Evolutionary conservation across 2,888 invertebrate species (phyloP).

Genomic region (Boloria euphrosyne): DNA sequence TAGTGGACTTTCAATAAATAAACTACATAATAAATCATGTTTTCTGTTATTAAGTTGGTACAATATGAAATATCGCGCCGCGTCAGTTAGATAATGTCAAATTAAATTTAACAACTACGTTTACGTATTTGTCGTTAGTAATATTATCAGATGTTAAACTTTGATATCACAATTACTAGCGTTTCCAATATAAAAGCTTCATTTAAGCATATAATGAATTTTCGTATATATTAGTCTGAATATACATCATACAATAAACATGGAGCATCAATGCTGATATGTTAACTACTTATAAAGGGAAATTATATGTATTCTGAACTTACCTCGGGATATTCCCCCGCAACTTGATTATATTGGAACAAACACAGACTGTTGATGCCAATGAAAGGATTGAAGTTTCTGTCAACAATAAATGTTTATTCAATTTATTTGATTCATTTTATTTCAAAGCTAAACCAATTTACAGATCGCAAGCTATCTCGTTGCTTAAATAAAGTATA

Average conservation of each 20-base stretch:
- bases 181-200: too few relatives aligned
- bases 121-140: too few relatives aligned
- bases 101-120: too few relatives aligned
- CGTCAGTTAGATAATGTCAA: not conserved
- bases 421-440: conserved; percentile 7
- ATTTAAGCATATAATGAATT: too few relatives aligned
- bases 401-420: conserved; percentile 30
- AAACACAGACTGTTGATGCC: conserved; percentile 22
- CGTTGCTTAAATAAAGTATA: not conserved
- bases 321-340: conserved; percentile 33
- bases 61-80: not conserved
- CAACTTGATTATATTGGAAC: conserved; percentile 19
- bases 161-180: too few relatives aligned
- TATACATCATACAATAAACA: too few relatives aligned
- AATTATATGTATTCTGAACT: conserved; percentile 18
- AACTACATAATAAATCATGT: not conserved
- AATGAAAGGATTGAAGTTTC: conserved; percentile 24
- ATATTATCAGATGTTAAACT: too few relatives aligned
- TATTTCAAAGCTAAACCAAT: not conserved
- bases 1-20: not conserved
- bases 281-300: too few relatives aligned
- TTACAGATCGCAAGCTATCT: not conserved
- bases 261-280: too few relatives aligned
- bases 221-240: too few relatives aligned
- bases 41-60: not conserved